These are phyloP conservation scores for Pantherophis alleghaniensis DNA, from an alignment of 2,797 vertebrate genomes.

Conservation along the genomic window DNA sequence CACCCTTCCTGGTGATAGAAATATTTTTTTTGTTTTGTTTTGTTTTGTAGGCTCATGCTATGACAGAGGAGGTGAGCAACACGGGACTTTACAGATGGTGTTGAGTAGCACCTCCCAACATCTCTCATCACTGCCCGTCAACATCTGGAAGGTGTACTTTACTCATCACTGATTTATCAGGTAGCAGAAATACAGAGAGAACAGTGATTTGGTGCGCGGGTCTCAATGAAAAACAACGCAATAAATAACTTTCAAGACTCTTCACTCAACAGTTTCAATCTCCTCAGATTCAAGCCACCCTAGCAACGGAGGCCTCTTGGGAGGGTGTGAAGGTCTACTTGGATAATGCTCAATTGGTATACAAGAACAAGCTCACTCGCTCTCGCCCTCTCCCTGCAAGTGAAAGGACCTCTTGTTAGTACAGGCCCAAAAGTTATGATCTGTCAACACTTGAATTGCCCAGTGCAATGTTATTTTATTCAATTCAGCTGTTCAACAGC, in stretches of 20 bases:
- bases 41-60: background rate
- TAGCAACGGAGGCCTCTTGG: background rate
- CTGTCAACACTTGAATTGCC: background rate
- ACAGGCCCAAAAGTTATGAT: background rate
- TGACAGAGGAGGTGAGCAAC: background rate
- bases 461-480: background rate
- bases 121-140: background rate
- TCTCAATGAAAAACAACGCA: background rate
- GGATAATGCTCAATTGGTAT: background rate
- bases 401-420: background rate
- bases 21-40: background rate
- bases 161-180: background rate
- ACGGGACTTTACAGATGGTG: background rate
- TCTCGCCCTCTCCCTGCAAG: background rate
- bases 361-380: background rate
- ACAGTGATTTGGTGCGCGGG: background rate
- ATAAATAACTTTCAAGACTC: background rate
- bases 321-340: background rate
- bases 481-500: background rate
- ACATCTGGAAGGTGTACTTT: background rate
- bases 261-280: background rate
- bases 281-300: background rate
- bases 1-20: background rate
- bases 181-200: background rate
- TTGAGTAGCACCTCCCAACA: background rate